Base-by-base conservation (phyloP, 2,888 invertebrate species). In the Apodemia hepburni region DNA sequence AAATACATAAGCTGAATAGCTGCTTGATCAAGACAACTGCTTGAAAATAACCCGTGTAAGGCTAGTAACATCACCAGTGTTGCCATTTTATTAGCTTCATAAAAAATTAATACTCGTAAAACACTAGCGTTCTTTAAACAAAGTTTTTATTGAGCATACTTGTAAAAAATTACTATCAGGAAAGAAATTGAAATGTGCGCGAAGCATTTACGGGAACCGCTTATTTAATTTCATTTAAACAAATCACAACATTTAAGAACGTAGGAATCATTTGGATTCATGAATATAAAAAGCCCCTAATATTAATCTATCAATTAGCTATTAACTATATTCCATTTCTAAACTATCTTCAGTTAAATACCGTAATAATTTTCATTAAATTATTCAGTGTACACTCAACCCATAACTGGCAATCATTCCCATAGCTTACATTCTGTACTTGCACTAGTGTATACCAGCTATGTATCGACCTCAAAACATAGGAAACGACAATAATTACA, bases 231-330 rank as follows among this genome's bases (percentile, higher is more conserved):
- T 72, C 68, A 73, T 71, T 71, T 64, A 70, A 71, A 70, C 65
- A 68, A 75, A 75, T 75, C 71, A 76, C 73, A 74, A 73, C 64
- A 65, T 67, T 67, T 66, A 70, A 75, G 68, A 76, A 75, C 71
- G 68, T 68, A 69, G 64, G 59, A 73, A 72, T 71, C 70, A 68
- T 71, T 62, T 66, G 66, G 68, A 72, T 72, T 72, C 68, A 70
- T 71, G 68, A 73, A 75, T 78, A 75, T 72, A 83, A 85, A 82
- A 87, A 84, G 82, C 85, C 82, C 84, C 80, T 84, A 84, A 75
- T 79, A 79, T 63, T 80, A 81, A 78, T 81, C 87, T 87, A 86
- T 84, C 81, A 83, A 85, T 87, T 85, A 85, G 78, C 87, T 88
- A 86, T 77, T 81, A 82, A 71, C 82, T 85, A 85, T 82, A 82